Evolutionary conservation across 2,797 vertebrate genomes (phyloP).

Genomic region (Petrocephalus schoutedeni): DNA sequence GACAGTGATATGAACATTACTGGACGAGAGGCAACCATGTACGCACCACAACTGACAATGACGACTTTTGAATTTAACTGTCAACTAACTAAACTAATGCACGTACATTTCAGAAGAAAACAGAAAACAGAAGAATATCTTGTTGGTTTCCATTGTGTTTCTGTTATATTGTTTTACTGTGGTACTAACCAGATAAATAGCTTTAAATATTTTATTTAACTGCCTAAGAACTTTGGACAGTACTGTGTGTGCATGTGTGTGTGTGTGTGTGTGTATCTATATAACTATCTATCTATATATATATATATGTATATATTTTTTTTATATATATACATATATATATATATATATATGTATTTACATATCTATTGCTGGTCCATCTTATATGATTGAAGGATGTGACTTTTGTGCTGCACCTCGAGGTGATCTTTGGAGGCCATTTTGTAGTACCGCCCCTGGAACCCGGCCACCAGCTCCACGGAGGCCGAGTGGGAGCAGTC

Average conservation of each 20-base stretch:
- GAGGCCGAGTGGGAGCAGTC: slow-evolving; percentile 68
- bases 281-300: too few species aligned
- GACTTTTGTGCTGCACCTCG: slow-evolving; percentile 52
- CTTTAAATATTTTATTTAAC: background rate
- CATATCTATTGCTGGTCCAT: background rate
- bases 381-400: background rate
- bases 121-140: background rate
- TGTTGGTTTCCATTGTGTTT: background rate
- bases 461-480: slow-evolving; percentile 74
- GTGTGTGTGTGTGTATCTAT: too few species aligned
- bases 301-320: too few species aligned
- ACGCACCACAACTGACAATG: background rate
- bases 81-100: background rate
- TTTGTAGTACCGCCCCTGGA: slow-evolving; percentile 77
- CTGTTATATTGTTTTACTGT: background rate
- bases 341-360: background rate
- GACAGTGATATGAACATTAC: background rate
- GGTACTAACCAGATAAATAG: background rate
- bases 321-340: too few species aligned
- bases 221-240: background rate
- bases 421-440: slow-evolving; percentile 75
- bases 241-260: background rate
- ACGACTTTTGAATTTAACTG: background rate
- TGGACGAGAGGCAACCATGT: background rate
- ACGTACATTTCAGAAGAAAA: background rate